These are phyloP conservation scores for Papilio machaon DNA, from an alignment of 1,140 invertebrate species.

Conservation along the genomic window DNA sequence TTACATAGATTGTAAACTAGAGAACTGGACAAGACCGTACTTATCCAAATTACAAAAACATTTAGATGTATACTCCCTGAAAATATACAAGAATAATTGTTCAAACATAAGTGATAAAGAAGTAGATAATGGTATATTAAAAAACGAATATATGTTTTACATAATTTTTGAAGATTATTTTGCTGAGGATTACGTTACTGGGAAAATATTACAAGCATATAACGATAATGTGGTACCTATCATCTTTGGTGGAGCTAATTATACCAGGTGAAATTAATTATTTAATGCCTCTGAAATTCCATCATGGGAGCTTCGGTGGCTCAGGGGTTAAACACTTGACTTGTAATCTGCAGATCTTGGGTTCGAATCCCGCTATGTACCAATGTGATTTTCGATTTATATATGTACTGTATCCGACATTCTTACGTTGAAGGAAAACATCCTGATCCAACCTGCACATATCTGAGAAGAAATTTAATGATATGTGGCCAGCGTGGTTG, in stretches of 20 bases:
- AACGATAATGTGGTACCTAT: slow-evolving; percentile 79
- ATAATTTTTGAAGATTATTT: slow-evolving; percentile 86
- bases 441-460: too few relatives aligned
- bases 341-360: too few relatives aligned
- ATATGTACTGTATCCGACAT: too few relatives aligned
- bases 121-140: slow-evolving; percentile 72
- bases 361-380: too few relatives aligned
- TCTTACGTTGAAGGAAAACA: too few relatives aligned
- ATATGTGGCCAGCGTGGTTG: too few relatives aligned
- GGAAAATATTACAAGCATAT: slow-evolving; percentile 83
- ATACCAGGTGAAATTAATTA: slow-evolving; percentile 51
- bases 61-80: slow-evolving; percentile 69
- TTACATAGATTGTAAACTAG: slow-evolving; percentile 84
- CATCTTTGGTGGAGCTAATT: slow-evolving; percentile 75
- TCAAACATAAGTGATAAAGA: slow-evolving; percentile 61
- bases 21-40: slow-evolving; percentile 83
- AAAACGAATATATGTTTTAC: slow-evolving; percentile 85
- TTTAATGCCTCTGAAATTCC: background rate
- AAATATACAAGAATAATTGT: slow-evolving; percentile 86
- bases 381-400: too few relatives aligned
- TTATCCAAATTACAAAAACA: slow-evolving; percentile 83
- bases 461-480: too few relatives aligned
- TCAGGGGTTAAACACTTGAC: too few relatives aligned
- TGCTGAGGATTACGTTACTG: slow-evolving; percentile 84
- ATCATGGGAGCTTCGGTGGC: too few relatives aligned